Evolutionary conservation across 2,888 invertebrate species (phyloP).

Genomic region (Nemurella pictetii): DNA sequence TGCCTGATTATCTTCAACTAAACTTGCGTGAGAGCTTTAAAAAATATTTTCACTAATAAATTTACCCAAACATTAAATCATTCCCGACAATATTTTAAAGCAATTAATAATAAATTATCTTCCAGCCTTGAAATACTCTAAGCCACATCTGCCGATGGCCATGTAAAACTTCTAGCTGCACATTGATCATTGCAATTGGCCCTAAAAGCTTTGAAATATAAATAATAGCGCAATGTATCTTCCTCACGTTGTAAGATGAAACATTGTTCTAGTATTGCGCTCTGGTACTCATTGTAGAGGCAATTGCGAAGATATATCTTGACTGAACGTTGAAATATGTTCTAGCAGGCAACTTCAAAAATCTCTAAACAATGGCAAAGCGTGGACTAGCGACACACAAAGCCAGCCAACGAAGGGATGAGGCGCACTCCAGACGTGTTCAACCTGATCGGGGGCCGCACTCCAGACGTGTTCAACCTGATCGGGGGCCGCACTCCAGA

Average conservation of each 20-base stretch:
- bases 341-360: neutral
- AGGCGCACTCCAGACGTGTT: neutral
- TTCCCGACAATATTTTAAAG: too few species aligned
- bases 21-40: too few species aligned
- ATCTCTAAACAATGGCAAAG: neutral
- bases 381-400: neutral
- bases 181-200: constrained; percentile 10
- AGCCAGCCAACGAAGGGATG: too few species aligned
- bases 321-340: neutral
- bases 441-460: neutral
- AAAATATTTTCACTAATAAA: too few species aligned
- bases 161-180: neutral
- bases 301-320: neutral
- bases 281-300: neutral
- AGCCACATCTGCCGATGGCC: neutral
- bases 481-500: neutral
- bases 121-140: neutral
- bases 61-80: too few species aligned
- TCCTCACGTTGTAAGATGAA: neutral
- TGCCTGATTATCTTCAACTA: too few species aligned
- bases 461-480: neutral
- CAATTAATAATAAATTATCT: too few species aligned
- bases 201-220: neutral
- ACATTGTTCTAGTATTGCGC: neutral
- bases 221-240: constrained; percentile 8